Base-by-base conservation (phyloP, 1,140 invertebrate species). In the Cylas formicarius region DNA sequence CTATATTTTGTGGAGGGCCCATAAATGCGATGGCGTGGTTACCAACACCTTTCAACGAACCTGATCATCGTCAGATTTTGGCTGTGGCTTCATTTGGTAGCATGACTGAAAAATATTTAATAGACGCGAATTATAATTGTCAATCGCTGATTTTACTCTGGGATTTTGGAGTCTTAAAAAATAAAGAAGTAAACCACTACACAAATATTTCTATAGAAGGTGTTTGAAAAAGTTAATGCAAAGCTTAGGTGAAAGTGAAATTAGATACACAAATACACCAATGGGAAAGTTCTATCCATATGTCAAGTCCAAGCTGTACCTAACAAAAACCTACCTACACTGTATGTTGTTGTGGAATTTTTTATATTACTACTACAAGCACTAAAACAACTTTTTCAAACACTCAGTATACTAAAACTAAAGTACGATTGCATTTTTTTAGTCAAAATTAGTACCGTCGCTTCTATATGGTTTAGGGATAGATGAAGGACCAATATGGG, bases 401-500 rank as follows among this genome's bases (percentile, higher is more conserved):
- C n/a, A n/a, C n/a, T n/a, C n/a, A n/a, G n/a, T n/a, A n/a, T n/a
- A n/a, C n/a, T n/a, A n/a, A n/a, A n/a, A n/a, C n/a, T n/a, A n/a
- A n/a, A n/a, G 2, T 20, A 3, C 3, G 20, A 3, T 36, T 36
- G 20, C 20, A 2, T 39, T 40, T 28, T 33, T 56, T n/a, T 52
- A 41, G 17, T 29, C 13, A 4, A 18, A 20, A 5, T 10, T 28
- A 8, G 21, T 43, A 36, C 66, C 71, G 7, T 47, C 48, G 32
- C 63, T 80, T 36, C 59, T 62, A 1, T 72, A 80, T 38, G 73
- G 71, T 2, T 62, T 86, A 33, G 70, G 69, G 20, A 79, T 83
- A 53, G 67, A 80, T 13, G 70, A 66, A 52, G 82, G 83, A 8
- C 72, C 72, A 5, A 63, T 82, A 8, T 83, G 79, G 78, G 68